Conservation (phyloP, 2,888 invertebrate genomes). For the Trachelus tabidus region DNA sequence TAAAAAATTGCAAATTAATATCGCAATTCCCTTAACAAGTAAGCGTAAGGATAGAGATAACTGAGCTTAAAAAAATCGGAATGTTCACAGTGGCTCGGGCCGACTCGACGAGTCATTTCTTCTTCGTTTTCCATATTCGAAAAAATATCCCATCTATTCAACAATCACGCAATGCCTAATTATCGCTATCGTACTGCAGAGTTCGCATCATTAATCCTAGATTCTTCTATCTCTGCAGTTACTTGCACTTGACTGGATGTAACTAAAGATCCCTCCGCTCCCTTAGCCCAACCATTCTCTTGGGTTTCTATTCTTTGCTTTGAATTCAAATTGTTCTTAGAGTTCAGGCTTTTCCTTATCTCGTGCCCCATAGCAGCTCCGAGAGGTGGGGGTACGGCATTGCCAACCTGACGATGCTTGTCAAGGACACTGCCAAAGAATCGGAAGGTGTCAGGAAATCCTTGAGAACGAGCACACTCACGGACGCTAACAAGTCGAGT, state of each 20-base stretch:
- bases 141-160: not conserved
- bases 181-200: not conserved
- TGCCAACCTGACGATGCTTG: constrained; percentile 87
- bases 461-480: constrained; percentile 89
- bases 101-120: not conserved
- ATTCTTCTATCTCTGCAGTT: not conserved
- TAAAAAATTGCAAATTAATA: not conserved
- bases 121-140: not conserved
- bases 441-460: constrained; percentile 81
- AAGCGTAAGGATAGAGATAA: not conserved
- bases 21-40: not conserved
- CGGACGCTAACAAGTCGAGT: constrained; percentile 85
- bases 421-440: constrained; percentile 82
- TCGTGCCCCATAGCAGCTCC: constrained; percentile 81
- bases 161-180: not conserved
- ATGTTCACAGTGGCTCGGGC: not conserved
- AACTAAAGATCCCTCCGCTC: not conserved
- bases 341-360: constrained; percentile 69
- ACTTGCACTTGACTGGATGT: not conserved
- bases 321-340: not conserved
- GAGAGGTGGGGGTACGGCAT: constrained; percentile 88
- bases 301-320: not conserved
- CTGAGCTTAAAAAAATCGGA: not conserved
- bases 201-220: not conserved
- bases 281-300: not conserved